A percentile compares a stretch with the other conserved stretches of the same genome.
These are phyloP conservation scores for Distichodus sexfasciatus DNA, from an alignment of 2,797 vertebrate species.

Conservation along the genomic window DNA sequence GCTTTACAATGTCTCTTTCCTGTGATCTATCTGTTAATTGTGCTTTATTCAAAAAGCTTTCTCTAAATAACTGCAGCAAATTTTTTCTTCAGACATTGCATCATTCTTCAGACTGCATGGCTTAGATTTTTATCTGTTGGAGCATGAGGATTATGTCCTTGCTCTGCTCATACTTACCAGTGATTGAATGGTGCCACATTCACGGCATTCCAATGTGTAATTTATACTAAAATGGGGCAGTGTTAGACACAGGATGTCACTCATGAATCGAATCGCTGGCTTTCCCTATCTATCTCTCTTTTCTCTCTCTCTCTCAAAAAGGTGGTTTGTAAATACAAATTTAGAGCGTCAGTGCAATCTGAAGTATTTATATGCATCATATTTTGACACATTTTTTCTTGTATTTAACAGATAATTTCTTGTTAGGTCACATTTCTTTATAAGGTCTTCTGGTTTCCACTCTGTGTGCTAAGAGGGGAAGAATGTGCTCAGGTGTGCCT, in stretches of 20 bases:
- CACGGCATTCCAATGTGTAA: slow-evolving; percentile 53
- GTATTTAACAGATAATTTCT: no score
- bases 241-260: slow-evolving; percentile 40
- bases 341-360: no score
- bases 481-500: slow-evolving; percentile 34
- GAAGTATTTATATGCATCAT: no score
- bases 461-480: slow-evolving; percentile 11
- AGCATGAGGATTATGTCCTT: slow-evolving; percentile 37
- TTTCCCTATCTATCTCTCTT: neutral
- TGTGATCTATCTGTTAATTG: no score
- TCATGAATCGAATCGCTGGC: neutral
- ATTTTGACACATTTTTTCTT: no score
- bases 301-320: no score
- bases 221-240: slow-evolving; percentile 45
- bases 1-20: no score
- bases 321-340: no score
- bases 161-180: slow-evolving; percentile 15
- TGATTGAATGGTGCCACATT: slow-evolving; percentile 60
- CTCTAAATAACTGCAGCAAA: slow-evolving; percentile 69
- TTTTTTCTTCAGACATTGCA: no score
- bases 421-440: slow-evolving; percentile 8
- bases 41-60: slow-evolving; percentile 57
- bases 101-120: slow-evolving; percentile 46
- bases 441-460: slow-evolving; percentile 19
- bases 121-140: slow-evolving; percentile 28